Base-by-base conservation (phyloP, 2,113 vertebrate genomes). In the Ornithorhynchus anatinus region DNA sequence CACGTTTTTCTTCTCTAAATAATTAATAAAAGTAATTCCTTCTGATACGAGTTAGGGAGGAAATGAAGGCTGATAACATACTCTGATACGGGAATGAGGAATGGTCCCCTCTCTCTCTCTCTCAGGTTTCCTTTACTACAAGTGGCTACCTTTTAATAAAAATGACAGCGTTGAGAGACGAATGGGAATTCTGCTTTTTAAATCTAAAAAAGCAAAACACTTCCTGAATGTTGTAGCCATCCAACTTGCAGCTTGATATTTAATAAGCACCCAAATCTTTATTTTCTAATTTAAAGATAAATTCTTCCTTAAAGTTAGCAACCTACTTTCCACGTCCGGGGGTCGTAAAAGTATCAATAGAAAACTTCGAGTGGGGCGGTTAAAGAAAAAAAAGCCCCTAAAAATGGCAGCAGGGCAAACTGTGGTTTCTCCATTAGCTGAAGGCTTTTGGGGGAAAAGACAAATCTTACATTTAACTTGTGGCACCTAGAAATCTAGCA, bases 11-110 rank as follows among this genome's bases (percentile, higher is more conserved):
- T 44, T 58, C 57, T 45, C 37, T 71, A 73, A 86, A 75, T 74
- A 77, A 77, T 68, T 86, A 73, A 79, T 68, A 56, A 80, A 45
- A 81, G 50, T 32, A 57, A 43, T 59, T 67, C 16, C 8, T 82
- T 79, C 69, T 75, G 52, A 45, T 29, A 56, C 72, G 39, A 72
- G 32, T 74, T 74, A 60, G n/a, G 59, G 76, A 75, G 63, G 58
- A 72, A 3, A 61, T 5, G 58, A 68, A 70, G 25, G 57, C 50
- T 80, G 83, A 77, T 77, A 84, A 77, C 8, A 48, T 37, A 29
- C n/a, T 69, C 29, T 63, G 52, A 77, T 84, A 19, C 10, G n/a
- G 56, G 12, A 56, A 57, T 27, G 35, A 79, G 52, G 48, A 67
- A 48, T 16, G 43, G 23, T 12, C 32, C 25, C 7, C n/a, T n/a